These are phyloP conservation scores for Apodemia duryi DNA, from an alignment of 2,888 invertebrate species.

Conservation along the genomic window DNA sequence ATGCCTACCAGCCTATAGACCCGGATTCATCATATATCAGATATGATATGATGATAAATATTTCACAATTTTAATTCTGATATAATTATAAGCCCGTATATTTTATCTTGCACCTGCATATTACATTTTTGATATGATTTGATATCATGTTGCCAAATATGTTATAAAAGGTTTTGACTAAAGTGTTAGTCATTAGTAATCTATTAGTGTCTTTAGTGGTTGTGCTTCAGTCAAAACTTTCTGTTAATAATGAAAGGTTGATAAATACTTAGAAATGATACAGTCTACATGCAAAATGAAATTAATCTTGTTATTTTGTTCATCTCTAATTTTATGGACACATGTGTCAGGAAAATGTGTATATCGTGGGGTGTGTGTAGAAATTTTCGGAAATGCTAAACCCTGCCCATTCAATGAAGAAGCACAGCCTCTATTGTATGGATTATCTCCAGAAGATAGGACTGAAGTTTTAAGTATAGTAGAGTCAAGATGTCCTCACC, in stretches of 20 bases:
- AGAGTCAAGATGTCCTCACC: constrained; percentile 80
- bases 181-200: constrained; percentile 7
- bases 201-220: constrained; percentile 1
- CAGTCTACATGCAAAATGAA: constrained; percentile 1
- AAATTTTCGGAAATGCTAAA: constrained; percentile 42
- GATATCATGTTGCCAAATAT: constrained; percentile 40
- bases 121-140: constrained; percentile 48
- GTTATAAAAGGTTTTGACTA: neutral
- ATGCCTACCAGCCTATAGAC: too few species aligned
- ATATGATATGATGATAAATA: too few species aligned
- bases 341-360: constrained; percentile 47
- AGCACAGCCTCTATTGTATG: constrained; percentile 44
- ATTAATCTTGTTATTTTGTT: constrained; percentile 34
- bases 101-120: constrained; percentile 58
- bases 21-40: too few species aligned
- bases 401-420: constrained; percentile 45
- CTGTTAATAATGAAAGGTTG: constrained; percentile 9
- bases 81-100: constrained; percentile 21
- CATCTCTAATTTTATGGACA: constrained; percentile 40
- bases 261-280: constrained; percentile 20
- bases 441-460: constrained; percentile 48
- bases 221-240: neutral
- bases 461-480: constrained; percentile 57
- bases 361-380: constrained; percentile 51
- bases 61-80: neutral